A percentile compares a stretch with the other conserved stretches of the same genome.
These are phyloP conservation scores for Dipodomys ordii DNA, from an alignment of 2,113 vertebrate species.

Conservation along the genomic window DNA sequence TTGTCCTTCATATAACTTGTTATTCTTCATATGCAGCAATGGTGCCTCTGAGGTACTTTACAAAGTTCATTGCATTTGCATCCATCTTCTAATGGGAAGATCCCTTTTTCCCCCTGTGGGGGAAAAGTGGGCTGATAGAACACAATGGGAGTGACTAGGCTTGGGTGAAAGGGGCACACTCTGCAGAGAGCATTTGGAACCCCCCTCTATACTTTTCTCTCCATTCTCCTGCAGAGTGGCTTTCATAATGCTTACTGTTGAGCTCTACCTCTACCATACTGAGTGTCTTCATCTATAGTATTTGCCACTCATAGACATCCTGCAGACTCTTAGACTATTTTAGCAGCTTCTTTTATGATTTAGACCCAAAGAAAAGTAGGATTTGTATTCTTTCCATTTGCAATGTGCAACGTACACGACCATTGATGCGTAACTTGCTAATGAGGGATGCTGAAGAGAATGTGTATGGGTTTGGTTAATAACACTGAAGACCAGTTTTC, in stretches of 20 bases:
- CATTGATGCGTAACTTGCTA: neutral
- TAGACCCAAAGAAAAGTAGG: neutral
- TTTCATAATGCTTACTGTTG: conserved; percentile 27
- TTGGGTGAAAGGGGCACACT: neutral
- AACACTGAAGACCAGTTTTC: neutral
- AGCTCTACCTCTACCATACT: neutral
- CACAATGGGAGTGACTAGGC: neutral
- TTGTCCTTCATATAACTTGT: neutral
- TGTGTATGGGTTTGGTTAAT: neutral
- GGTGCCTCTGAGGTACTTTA: neutral
- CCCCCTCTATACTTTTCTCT: conserved; percentile 32
- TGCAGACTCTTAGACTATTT: conserved; percentile 28
- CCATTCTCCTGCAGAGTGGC: conserved; percentile 27
- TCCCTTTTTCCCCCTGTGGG: neutral
- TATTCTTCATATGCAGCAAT: neutral
- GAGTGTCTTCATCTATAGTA: conserved; percentile 15
- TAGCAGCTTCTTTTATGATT: conserved; percentile 55
- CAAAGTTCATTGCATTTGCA: neutral
- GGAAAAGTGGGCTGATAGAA: neutral
- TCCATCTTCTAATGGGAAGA: neutral
- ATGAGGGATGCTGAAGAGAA: neutral
- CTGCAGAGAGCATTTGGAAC: neutral
- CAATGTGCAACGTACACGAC: neutral
- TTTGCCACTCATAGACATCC: conserved; percentile 53
- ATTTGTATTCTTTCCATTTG: neutral